Conservation (phyloP, 2,113 vertebrate species). For the Pseudois nayaur region DNA sequence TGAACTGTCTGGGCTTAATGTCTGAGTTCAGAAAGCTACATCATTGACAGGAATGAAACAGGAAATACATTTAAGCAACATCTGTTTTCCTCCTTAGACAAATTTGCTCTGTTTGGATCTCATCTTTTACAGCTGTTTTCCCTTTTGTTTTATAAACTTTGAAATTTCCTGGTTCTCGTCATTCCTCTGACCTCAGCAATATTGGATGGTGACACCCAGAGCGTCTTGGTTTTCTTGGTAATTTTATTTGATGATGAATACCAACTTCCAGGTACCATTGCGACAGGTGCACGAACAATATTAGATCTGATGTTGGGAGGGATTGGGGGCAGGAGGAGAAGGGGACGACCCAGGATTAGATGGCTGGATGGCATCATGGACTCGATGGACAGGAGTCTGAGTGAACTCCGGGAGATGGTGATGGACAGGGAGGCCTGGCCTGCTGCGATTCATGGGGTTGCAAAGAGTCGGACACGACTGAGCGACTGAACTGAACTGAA, state of each 20-base stretch:
- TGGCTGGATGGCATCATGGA: too few species aligned
- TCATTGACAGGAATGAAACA: slow-evolving; percentile 71
- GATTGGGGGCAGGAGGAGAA: too few species aligned
- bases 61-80: slow-evolving; percentile 73
- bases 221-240: not conserved
- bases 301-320: not conserved
- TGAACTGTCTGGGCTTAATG: slow-evolving; percentile 67
- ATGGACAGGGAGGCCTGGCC: too few species aligned
- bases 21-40: slow-evolving; percentile 67
- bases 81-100: slow-evolving; percentile 74
- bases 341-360: too few species aligned
- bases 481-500: too few species aligned
- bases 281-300: not conserved
- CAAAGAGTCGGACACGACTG: too few species aligned
- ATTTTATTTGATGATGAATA: not conserved
- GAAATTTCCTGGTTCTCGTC: slow-evolving; percentile 47
- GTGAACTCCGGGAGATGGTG: too few species aligned
- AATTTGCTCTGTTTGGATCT: slow-evolving; percentile 65
- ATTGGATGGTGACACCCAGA: not conserved
- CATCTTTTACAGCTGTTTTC: slow-evolving; percentile 71
- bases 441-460: too few species aligned
- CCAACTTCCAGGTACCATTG: not conserved
- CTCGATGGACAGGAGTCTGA: too few species aligned
- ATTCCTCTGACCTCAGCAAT: not conserved
- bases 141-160: slow-evolving; percentile 67